Conservation (phyloP, 2,113 vertebrate genomes). For the Petrocephalus microphthalmus region DNA sequence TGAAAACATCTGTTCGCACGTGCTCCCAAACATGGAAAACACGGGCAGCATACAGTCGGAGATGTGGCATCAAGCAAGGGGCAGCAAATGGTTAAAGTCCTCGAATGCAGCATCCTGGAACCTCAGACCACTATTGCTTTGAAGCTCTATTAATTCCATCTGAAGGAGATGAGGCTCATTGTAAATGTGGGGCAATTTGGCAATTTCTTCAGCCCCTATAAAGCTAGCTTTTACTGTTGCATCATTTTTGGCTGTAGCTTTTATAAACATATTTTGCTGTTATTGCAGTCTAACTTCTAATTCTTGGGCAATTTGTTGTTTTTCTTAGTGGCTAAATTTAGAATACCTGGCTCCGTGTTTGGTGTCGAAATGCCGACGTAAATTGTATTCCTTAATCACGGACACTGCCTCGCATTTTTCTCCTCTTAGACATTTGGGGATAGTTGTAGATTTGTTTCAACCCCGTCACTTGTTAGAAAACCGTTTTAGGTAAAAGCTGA, state of each 20-base stretch:
- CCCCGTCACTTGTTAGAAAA: neutral
- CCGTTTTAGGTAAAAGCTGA: neutral
- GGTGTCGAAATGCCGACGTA: slow-evolving; percentile 24
- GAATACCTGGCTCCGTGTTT: slow-evolving; percentile 34
- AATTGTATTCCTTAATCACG: neutral
- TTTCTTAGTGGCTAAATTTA: slow-evolving; percentile 37
- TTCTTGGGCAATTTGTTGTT: slow-evolving; percentile 33
- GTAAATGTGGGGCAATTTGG: too few species aligned
- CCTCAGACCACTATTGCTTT: slow-evolving; percentile 29
- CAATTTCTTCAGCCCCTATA: slow-evolving; percentile 44
- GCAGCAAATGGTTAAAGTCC: too few species aligned
- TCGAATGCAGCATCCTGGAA: too few species aligned
- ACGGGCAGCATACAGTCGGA: too few species aligned
- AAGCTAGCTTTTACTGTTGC: slow-evolving; percentile 40
- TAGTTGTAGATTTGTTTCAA: neutral
- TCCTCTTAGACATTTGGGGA: slow-evolving; percentile 13
- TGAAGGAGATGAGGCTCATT: slow-evolving; percentile 27
- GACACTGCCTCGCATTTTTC: slow-evolving; percentile 9
- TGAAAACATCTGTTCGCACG: too few species aligned
- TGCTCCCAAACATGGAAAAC: too few species aligned
- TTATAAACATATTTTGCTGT: slow-evolving; percentile 32
- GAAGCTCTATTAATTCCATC: slow-evolving; percentile 34
- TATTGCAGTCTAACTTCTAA: slow-evolving; percentile 36
- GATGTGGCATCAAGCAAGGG: too few species aligned
- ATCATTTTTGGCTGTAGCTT: slow-evolving; percentile 36